Percentiles rank a stretch among this genome's conserved stretches.
phyloP scores from a whole-genome alignment of 2,888 invertebrate species.

The Fissipunctia ypsillon region DNA sequence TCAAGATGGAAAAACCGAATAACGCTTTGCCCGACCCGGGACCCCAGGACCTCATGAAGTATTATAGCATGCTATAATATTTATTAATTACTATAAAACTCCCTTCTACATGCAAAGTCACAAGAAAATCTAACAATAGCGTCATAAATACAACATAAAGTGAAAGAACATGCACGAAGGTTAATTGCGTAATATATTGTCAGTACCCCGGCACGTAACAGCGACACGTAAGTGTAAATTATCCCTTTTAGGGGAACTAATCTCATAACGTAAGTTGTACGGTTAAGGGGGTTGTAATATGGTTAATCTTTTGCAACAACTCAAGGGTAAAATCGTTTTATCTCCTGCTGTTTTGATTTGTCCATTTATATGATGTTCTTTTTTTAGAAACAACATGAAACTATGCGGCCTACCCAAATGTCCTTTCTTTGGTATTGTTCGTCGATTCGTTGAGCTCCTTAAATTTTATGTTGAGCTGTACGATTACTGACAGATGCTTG shows the following conservation, averaged over 20 bases:
- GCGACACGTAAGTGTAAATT: slow-evolving; percentile 64
- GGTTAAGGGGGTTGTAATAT: slow-evolving; percentile 52
- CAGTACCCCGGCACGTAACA: slow-evolving; percentile 43
- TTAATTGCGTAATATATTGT: slow-evolving; percentile 55
- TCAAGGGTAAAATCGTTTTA: slow-evolving; percentile 34
- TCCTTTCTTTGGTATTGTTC: no score
- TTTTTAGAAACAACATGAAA: no score
- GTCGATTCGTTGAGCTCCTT: no score
- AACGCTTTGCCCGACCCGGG: no score
- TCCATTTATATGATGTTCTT: background rate
- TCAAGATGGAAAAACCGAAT: no score
- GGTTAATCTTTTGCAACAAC: slow-evolving; percentile 53
- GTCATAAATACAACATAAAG: slow-evolving; percentile 19
- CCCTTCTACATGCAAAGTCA: background rate
- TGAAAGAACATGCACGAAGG: slow-evolving; percentile 20
- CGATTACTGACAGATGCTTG: no score
- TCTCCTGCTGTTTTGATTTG: background rate
- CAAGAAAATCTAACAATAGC: background rate
- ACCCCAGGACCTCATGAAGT: no score
- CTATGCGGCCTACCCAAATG: no score
- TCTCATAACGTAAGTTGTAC: slow-evolving; percentile 57
- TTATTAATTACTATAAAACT: background rate
- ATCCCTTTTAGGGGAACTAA: slow-evolving; percentile 66
- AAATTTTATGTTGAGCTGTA: no score
- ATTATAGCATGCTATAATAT: no score